Percentiles rank a stretch among this genome's conserved stretches.
phyloP scores from a whole-genome alignment of 64 coral and sea anemone species.

The Pocillopora damicornis region DNA sequence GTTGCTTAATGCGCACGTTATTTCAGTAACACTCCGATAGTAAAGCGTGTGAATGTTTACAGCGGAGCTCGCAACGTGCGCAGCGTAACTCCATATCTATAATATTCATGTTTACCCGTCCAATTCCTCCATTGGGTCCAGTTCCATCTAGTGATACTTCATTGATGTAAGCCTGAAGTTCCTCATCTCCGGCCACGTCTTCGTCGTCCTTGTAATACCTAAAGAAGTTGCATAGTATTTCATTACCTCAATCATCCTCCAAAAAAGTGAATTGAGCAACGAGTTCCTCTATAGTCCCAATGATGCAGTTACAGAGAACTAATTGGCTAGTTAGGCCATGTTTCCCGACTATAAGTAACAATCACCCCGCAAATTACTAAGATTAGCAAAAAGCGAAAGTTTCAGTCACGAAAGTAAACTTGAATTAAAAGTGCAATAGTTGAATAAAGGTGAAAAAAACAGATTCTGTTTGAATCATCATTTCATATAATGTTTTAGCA shows the following conservation, averaged over 20 bases:
- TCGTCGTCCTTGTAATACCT: slow-evolving; percentile 40
- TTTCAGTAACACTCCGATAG: not conserved
- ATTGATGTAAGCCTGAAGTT: slow-evolving; percentile 47
- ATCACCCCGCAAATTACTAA: no score
- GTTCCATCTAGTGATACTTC: slow-evolving; percentile 43
- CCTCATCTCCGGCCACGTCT: slow-evolving; percentile 13
- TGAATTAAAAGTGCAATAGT: no score
- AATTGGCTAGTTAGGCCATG: no score
- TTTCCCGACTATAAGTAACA: no score
- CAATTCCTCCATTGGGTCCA: slow-evolving; percentile 43
- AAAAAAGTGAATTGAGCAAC: not conserved
- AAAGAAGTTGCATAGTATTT: not conserved
- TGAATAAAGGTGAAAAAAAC: not conserved
- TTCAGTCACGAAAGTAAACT: no score
- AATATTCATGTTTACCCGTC: slow-evolving; percentile 27
- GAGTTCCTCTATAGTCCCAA: not conserved
- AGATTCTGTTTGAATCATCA: not conserved
- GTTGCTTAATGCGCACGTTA: no score
- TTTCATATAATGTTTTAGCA: not conserved
- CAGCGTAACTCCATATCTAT: not conserved
- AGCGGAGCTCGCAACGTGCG: not conserved
- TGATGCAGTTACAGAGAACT: not conserved
- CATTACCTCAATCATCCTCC: not conserved
- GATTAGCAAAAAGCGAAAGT: no score
- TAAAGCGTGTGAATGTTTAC: not conserved